Evolutionary conservation across 1,140 invertebrate species (phyloP), one percentile per base, ranked within the genome.

Genomic region (Dreissena rostriformis): DNA sequence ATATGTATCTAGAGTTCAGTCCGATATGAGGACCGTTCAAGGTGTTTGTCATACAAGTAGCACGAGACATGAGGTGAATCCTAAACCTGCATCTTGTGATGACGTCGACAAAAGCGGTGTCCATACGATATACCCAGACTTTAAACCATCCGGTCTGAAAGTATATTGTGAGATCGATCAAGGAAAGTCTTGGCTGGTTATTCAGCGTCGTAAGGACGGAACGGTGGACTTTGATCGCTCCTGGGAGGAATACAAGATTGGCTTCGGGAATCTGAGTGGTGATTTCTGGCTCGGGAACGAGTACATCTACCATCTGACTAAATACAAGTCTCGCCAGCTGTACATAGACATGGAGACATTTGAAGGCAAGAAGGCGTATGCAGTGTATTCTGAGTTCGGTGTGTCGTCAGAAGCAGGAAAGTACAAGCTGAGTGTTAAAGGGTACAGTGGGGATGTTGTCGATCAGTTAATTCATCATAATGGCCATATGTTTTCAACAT

Each of bases 181-280:
- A 39, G 39, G 39, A 39, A 39, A 39, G 39, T 2, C 39, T 0
- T 97, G 96, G 96, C 97, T 96, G 7, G 95, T 97, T 0, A 94
- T 98, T 19, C 97, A 97, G 87, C 95, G 96, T 6, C 66, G 87
- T 8, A 39, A 67, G 15, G 52, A 71, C 22, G 67, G 72, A 12
- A 95, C 81, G 19, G 39, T 39, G 4, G 98, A 93, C 96, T 96
- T 73, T 74, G 77, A 61, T 57, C 65, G 67, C 24, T 66, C 52
- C 19, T 88, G 87, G 87, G 63, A 26, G 1, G 85, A 82, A 10
- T 88, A 85, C 71, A 84, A 82, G 49, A 53, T 74, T 8, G 87
- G 87, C 8, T 88, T 88, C 71, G 87, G 87, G n/a, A 67, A 74
- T 53, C 17, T 72, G 10, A 39, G 68, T 11, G 67, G 74, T 5